Percentiles rank a stretch among this genome's conserved stretches.
Evolutionary conservation across 2,113 vertebrate species (phyloP).

Genomic region (Rissa tridactyla): DNA sequence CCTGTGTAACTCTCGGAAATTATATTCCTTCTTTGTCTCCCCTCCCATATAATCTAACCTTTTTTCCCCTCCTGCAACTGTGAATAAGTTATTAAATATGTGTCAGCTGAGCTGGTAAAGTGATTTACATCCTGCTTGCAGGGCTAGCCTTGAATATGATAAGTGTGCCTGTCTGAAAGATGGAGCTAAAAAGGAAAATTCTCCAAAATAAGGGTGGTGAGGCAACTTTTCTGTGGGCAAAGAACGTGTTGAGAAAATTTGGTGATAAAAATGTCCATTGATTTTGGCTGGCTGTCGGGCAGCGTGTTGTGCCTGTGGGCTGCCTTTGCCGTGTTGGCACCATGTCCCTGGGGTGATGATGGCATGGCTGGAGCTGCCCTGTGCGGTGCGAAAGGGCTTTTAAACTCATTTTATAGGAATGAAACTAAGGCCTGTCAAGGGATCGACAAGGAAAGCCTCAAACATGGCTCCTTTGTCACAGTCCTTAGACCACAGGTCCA

Average conservation of each 20-base stretch:
- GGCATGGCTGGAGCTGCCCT: background rate
- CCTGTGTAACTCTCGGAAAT: background rate
- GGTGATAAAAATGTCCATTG: background rate
- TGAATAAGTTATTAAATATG: constrained; percentile 29
- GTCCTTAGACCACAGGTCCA: background rate
- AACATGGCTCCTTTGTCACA: background rate
- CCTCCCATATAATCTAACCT: background rate
- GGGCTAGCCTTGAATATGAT: background rate
- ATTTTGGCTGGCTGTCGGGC: background rate
- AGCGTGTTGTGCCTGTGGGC: background rate
- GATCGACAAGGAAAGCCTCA: background rate
- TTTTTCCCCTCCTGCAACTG: background rate
- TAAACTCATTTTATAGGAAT: background rate
- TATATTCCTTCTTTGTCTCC: background rate
- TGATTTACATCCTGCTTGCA: constrained; percentile 32
- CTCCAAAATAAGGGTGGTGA: background rate
- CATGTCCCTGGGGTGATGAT: rapidly evolving
- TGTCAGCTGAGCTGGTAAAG: constrained; percentile 11
- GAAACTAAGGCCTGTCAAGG: background rate
- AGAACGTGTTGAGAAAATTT: background rate
- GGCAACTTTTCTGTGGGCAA: background rate
- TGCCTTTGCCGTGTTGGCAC: background rate
- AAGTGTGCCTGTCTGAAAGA: constrained; percentile 15
- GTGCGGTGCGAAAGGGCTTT: background rate
- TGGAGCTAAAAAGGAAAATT: constrained; percentile 1